Evolutionary conservation across 2,888 invertebrate species (phyloP), one percentile per base, ranked within the genome.

Genomic region (Pelosia muscerda): DNA sequence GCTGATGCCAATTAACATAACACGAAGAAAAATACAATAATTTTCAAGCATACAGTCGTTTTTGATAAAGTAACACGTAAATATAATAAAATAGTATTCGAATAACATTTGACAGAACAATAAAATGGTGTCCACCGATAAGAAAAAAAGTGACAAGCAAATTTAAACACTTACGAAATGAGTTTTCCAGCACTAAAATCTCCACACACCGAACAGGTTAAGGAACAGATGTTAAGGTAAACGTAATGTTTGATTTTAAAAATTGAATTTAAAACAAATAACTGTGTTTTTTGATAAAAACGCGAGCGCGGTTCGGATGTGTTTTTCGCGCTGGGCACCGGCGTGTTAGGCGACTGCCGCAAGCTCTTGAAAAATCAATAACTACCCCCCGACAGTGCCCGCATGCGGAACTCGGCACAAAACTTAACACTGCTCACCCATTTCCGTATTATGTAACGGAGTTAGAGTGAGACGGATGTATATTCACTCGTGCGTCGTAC

Each of bases 301-400:
- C 90, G 90, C 92, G 92, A 90, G 91, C 93, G 91, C 93, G 92
- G 78, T 83, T 84, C 76, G 78, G 86, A 85, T 84, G 88, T 90
- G 89, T 92, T 93, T 92, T 94, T 94, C 92, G 93, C 92, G 93
- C 90, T 92, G 88, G 89, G 88, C 86, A 91, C 93, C 93, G 94
- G 93, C 92, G 87, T 90, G 90, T 86, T 88, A 81, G 85, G 86
- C 88, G 90, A 94, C 94, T 95, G 93, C 94, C 92, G 94, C 94
- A 95, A 92, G 91, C 92, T 92, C 90, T 83, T 76, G 91, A 87
- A 94, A 94, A 94, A 94, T 94, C 94, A 92, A 94, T 94, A 94
- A 84, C 91, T 81, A 92, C 92, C 93, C 87, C 63, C 83, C 86
- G 84, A 77, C 84, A 82, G 78, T 80, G 82, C 84, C 92, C 93